Evolutionary conservation across 2,888 invertebrate genomes (phyloP), one percentile per base, ranked within the genome.

Genomic region (Lampropteryx suffumata): DNA sequence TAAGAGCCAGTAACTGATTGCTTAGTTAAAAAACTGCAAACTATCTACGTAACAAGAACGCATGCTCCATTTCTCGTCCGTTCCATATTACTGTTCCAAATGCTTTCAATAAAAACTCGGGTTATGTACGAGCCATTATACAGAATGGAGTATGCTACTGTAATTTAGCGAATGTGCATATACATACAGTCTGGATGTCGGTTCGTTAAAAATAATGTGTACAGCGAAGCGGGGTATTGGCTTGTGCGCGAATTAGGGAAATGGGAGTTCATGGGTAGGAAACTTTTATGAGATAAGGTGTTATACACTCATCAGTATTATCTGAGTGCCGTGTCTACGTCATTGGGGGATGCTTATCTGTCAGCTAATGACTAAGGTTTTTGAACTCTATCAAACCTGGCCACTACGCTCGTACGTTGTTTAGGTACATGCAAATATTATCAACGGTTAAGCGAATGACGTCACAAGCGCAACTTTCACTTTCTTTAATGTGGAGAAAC

Each of bases 161-260:
- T 50, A 48, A 61, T 57, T 57, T 52, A 54, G 51, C 51, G 50
- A 33, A 43, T 47, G 46, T 36, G 43, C 35, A 35, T 24, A 35
- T 35, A 43, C 40, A 35, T 35, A 43, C 40, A 44, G 44, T 29
- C 17, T 11, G 46, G 35, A 28, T 29, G 40, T 26, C 14, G 37
- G 39, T 50, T 41, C 56, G 49, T 53, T 50, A 48, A 58, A 50
- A 59, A 42, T 59, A 54, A 59, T 55, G 50, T 51, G 41, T 17
- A 27, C 42, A 44, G 37, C 40, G 36, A 47, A 33, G 29, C 9
- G n/a, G 35, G 11, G 13, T 39, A 39, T 39, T 39, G 37, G 30
- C 36, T 14, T 39, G 21, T 37, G 44, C 34, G 35, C 9, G 7
- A 17, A 17, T 45, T 50, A 26, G 14, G 29, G 13, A 12, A 41